A percentile compares a stretch with the other conserved stretches of the same genome.
Conservation (phyloP, 92 coral and sea anemone species). For the Epizoanthus scotinus region DNA sequence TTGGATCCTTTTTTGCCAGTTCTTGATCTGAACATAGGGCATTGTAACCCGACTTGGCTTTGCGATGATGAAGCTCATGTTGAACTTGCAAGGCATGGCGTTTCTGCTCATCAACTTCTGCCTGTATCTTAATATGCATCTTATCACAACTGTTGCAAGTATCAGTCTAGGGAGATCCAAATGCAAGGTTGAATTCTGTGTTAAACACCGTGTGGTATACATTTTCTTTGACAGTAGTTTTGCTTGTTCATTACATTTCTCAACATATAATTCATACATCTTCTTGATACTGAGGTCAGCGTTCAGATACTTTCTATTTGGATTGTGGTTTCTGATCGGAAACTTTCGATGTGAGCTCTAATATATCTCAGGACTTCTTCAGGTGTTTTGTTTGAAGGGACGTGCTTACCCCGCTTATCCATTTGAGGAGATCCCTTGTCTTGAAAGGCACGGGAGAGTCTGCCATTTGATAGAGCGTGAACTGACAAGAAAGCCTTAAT, state of each 20-base stretch:
- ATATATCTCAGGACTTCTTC: conserved; percentile 47
- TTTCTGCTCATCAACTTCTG: conserved; percentile 48
- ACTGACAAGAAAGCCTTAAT: conserved; percentile 60
- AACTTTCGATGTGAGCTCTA: conserved; percentile 41
- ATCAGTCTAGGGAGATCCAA: conserved; percentile 56
- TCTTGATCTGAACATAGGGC: conserved; percentile 49
- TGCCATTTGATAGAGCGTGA: conserved; percentile 54
- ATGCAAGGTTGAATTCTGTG: conserved; percentile 52
- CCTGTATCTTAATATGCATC: conserved; percentile 36
- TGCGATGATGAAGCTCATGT: conserved; percentile 48
- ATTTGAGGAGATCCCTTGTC: conserved; percentile 30
- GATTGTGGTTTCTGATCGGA: conserved; percentile 48
- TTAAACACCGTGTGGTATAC: conserved; percentile 54
- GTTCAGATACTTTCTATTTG: conserved; percentile 40
- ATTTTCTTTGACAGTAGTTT: conserved; percentile 57
- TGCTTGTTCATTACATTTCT: conserved; percentile 45
- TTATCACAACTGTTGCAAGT: conserved; percentile 56
- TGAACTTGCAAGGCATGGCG: conserved; percentile 21
- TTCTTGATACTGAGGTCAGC: conserved; percentile 51
- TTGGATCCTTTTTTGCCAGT: conserved; percentile 43
- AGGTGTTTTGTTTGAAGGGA: conserved; percentile 48
- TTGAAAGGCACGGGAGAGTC: conserved; percentile 45
- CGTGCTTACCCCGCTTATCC: conserved; percentile 42
- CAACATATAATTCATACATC: conserved; percentile 52
- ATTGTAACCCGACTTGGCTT: conserved; percentile 46